These are phyloP conservation scores for Patella ulyssiponensis DNA, from an alignment of 2,888 invertebrate species.

Conservation along the genomic window DNA sequence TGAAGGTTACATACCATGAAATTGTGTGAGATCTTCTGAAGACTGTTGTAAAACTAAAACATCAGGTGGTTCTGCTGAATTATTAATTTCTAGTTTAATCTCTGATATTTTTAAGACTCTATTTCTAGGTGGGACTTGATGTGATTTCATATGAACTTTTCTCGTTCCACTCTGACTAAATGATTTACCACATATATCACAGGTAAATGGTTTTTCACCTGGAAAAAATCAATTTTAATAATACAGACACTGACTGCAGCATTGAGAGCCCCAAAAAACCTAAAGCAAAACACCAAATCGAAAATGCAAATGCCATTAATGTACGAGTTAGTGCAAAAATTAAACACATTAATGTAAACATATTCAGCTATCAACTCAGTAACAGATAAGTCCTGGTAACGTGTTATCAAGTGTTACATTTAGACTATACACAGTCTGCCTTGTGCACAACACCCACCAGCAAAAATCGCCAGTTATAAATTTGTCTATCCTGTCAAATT, in stretches of 20 bases:
- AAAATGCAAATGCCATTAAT: too few species aligned
- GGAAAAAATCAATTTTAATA: constrained; percentile 30
- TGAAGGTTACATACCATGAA: neutral
- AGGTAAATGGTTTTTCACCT: constrained; percentile 72
- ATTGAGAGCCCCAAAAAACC: too few species aligned
- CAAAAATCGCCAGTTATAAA: neutral
- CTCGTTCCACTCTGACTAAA: constrained; percentile 71
- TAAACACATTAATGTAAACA: too few species aligned
- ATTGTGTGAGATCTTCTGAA: neutral
- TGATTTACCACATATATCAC: constrained; percentile 70
- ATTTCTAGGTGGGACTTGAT: constrained; percentile 57
- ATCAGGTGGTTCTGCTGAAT: neutral
- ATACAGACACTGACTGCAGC: too few species aligned
- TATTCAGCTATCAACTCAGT: too few species aligned
- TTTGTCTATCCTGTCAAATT: too few species aligned
- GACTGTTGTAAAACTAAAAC: constrained; percentile 3
- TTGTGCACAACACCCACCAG: neutral
- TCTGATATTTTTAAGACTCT: neutral
- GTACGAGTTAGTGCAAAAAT: too few species aligned
- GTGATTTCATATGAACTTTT: constrained; percentile 77
- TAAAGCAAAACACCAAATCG: too few species aligned
- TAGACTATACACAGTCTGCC: too few species aligned
- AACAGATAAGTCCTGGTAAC: too few species aligned
- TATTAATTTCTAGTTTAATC: neutral
- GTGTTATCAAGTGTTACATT: too few species aligned